These are phyloP conservation scores for Papilio helenus DNA, from an alignment of 1,140 invertebrate species.

Conservation along the genomic window DNA sequence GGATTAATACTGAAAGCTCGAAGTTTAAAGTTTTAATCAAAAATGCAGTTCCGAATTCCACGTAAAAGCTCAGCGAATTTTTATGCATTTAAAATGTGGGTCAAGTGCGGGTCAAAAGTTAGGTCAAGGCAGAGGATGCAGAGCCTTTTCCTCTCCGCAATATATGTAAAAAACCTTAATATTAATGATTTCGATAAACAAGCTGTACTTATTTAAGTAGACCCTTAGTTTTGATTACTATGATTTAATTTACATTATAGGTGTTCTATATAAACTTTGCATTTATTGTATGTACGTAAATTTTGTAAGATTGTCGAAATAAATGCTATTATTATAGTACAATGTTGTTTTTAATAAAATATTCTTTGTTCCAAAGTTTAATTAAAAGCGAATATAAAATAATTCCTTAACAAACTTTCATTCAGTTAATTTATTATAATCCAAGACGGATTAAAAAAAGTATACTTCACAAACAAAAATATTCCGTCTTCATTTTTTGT, in stretches of 20 bases:
- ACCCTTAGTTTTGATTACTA: no score
- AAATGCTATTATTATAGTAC: no score
- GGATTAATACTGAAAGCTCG: neutral
- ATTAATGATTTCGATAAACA: neutral
- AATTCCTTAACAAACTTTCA: neutral
- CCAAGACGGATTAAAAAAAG: neutral
- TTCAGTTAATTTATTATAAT: neutral
- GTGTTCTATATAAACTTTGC: no score
- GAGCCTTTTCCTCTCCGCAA: constrained; percentile 3
- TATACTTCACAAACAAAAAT: constrained; percentile 8
- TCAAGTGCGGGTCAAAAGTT: constrained; percentile 16
- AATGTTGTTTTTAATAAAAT: no score
- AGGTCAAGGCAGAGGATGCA: constrained; percentile 1
- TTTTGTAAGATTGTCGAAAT: no score
- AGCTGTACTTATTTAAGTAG: neutral
- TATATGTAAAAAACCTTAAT: neutral
- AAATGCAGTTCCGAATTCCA: constrained; percentile 2
- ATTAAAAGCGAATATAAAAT: neutral
- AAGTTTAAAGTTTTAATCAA: neutral
- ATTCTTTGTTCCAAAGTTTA: no score
- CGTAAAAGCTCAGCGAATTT: neutral
- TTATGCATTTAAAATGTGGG: constrained; percentile 18
- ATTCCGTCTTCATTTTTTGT: neutral
- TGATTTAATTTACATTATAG: no score
- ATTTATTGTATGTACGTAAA: no score